phyloP scores from a whole-genome alignment of 2,113 vertebrate species.

The Theristicus caerulescens region DNA sequence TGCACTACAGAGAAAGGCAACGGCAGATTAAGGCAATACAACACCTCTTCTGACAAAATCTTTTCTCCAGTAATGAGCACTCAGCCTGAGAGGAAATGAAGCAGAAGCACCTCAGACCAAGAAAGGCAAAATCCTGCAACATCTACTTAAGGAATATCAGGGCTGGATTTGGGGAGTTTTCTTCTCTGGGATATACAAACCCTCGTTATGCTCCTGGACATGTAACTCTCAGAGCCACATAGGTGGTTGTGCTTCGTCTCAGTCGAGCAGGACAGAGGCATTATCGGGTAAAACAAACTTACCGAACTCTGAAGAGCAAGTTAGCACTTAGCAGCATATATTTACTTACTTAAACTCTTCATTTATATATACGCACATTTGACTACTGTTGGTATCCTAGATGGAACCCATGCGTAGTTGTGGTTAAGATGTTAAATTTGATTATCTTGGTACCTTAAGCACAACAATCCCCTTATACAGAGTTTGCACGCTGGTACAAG shows the following conservation, averaged over 20 bases:
- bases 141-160: background rate
- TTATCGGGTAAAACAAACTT: background rate
- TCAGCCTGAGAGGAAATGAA: background rate
- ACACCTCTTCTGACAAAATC: background rate
- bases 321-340: background rate
- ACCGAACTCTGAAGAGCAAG: background rate
- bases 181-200: background rate
- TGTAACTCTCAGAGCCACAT: rapidly evolving
- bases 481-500: background rate
- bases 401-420: background rate
- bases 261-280: background rate
- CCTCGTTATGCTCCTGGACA: rapidly evolving
- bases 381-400: background rate
- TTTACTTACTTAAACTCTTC: background rate
- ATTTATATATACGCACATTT: background rate
- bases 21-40: background rate
- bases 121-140: background rate
- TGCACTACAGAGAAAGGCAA: background rate
- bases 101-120: background rate
- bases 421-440: background rate
- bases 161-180: background rate
- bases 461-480: background rate
- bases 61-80: background rate
- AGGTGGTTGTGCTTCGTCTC: background rate
- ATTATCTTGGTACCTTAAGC: background rate